These are phyloP conservation scores for Ryuthela nishihirai DNA, from an alignment of 2,888 invertebrate genomes.

Conservation along the genomic window DNA sequence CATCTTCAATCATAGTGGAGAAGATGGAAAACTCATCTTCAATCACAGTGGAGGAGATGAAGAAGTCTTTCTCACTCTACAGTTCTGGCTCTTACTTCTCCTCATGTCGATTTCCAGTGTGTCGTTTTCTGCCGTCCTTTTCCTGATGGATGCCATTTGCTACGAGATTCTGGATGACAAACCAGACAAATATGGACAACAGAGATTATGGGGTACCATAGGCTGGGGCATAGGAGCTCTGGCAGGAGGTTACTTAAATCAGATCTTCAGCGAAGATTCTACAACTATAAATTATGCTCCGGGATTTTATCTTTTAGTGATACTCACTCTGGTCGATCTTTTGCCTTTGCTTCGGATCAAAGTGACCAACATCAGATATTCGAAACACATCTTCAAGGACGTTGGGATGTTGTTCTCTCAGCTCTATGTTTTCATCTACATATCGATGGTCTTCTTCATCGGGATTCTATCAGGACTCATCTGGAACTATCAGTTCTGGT, in stretches of 20 bases:
- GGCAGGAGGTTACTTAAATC: slow-evolving; percentile 73
- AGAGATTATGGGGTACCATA: slow-evolving; percentile 80
- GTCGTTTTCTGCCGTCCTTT: slow-evolving; percentile 79
- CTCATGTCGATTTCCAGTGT: slow-evolving; percentile 75
- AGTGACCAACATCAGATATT: slow-evolving; percentile 16
- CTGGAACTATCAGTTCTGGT: slow-evolving; percentile 42
- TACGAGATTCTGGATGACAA: slow-evolving; percentile 75
- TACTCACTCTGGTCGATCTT: slow-evolving; percentile 14
- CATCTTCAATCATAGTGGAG: too few species aligned
- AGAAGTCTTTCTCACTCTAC: slow-evolving; percentile 13
- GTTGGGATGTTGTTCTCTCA: slow-evolving; percentile 11
- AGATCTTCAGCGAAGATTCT: slow-evolving; percentile 47
- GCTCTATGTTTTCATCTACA: not conserved
- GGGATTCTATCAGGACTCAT: slow-evolving; percentile 36
- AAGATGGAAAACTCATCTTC: too few species aligned
- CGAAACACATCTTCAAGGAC: slow-evolving; percentile 28
- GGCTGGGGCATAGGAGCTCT: slow-evolving; percentile 79
- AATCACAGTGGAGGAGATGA: too few species aligned
- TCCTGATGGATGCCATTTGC: slow-evolving; percentile 83
- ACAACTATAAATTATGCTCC: slow-evolving; percentile 16
- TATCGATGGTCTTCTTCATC: slow-evolving; percentile 8
- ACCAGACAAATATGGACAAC: slow-evolving; percentile 72
- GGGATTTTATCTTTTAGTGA: slow-evolving; percentile 25
- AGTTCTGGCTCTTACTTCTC: slow-evolving; percentile 74
- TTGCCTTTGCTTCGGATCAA: slow-evolving; percentile 12